Conservation (phyloP, 2,113 vertebrate genomes). For the Hemiprocne comata region DNA sequence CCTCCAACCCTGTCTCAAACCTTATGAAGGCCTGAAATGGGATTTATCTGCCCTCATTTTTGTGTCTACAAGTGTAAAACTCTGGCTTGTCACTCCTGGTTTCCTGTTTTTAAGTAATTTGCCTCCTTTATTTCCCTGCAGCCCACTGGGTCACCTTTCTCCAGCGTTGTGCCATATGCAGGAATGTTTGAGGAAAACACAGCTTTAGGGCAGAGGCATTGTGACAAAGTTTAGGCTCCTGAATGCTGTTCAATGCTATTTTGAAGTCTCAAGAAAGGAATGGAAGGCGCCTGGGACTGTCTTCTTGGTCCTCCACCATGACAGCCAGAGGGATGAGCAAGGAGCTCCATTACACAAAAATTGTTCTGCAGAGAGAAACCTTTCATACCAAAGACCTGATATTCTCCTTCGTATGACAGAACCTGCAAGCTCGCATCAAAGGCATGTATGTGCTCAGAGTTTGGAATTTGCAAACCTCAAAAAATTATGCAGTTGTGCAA, state of each 20-base stretch:
- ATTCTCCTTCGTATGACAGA: background rate
- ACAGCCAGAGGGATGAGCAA: background rate
- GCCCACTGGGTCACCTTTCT: background rate
- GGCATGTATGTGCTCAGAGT: background rate
- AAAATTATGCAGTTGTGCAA: background rate
- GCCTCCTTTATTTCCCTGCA: background rate
- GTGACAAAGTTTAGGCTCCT: background rate
- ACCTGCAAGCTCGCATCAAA: rapidly evolving
- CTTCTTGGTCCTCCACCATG: background rate
- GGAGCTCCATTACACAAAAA: background rate
- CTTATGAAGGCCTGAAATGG: background rate
- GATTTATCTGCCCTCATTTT: background rate
- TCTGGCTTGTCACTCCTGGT: rapidly evolving
- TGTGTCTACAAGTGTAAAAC: background rate
- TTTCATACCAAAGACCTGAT: background rate
- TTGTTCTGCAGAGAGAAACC: background rate
- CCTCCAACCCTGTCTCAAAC: background rate
- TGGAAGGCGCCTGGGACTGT: background rate
- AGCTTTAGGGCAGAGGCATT: background rate
- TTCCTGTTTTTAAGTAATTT: background rate
- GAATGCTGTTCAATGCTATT: background rate
- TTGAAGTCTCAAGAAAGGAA: background rate
- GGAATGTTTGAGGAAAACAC: background rate
- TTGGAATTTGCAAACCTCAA: background rate
- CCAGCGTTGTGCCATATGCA: rapidly evolving